Base-by-base conservation (phyloP, 2,888 invertebrate species). In the Sarcophaga rosellei region DNA sequence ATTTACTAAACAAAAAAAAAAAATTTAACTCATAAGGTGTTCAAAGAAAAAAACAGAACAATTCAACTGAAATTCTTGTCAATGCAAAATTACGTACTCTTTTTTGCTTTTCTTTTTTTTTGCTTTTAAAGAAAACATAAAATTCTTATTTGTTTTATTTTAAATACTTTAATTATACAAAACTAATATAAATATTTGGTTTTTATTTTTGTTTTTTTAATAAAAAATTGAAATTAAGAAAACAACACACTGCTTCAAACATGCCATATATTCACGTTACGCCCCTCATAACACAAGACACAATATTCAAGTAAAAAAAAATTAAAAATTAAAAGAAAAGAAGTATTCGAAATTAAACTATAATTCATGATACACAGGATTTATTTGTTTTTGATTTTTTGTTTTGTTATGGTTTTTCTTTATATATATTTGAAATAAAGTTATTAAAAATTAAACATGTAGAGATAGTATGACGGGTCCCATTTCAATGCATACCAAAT, bases 221-320 rank as follows among this genome's bases (percentile, higher is more conserved):
- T 8, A 10, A 8, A 35, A 11, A 21, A 20, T 8, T 61, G 6
- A 61, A 20, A 20, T 21, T 45, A 80, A 62, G 62, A 72, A 72
- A 72, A 76, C 59, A 81, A 86, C 81, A 84, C 77, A 86, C 70
- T 78, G 74, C 66, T 85, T 62, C 78, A 75, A 86, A 76, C 86
- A 86, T 86, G 86, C 86, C 84, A 86, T 63, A 84, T 81, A 83
- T 86, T 76, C 77, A 83, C 77, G 61, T 84, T 79, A 84, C 84
- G 86, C 86, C 86, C 86, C 86, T 86, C 86, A 84, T 86, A 81
- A 84, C 81, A 86, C 83, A 86, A 81, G 84, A 78, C 81, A 86
- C 66, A 74, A 81, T 75, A 78, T 23, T 44, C 35, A 21, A 62
- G 1, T 65, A 45, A 65, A 72, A 81, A 82, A 47, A 17, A 57